Evolutionary conservation across 1,140 invertebrate species (phyloP), one percentile per base, ranked within the genome.

Genomic region (Tribolium castaneum): DNA sequence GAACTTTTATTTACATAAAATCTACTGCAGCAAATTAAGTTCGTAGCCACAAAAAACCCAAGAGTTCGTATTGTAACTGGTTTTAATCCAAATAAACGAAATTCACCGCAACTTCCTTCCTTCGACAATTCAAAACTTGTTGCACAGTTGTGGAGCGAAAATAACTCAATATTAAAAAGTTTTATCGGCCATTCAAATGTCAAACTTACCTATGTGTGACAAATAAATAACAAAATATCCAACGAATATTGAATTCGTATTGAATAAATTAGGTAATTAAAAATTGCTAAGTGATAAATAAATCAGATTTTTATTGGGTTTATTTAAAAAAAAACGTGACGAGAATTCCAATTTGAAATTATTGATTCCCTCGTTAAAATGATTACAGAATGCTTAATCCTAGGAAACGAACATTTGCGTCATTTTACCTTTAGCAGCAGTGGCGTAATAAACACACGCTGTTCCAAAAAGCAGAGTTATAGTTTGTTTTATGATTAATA

Each of bases 51-150:
- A 45, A 45, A 45, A 45, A 45, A 45, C 39, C 2, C 39, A 45
- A 45, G 54, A 19, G 52, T 22, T 56, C 9, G 12, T 9, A 51
- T 51, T 51, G 13, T 30, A 30, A 19, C 16, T 9, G 14, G 2
- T 25, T 35, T 66, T 66, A 35, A 34, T 35, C 34, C 25, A 66
- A 66, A 66, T 66, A 66, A 66, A 66, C 30, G 30, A 66, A 66
- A 66, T 66, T 66, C 45, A 66, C 59, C 59, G 13, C 59, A 66
- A 66, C 59, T 66, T 66, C 59, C 59, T 66, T 66, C 59, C 59
- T 66, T 39, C 13, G 30, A 66, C 59, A 30, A 34, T 35, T 22
- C 19, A 12, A 30, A 66, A 66, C 59, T 66, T 66, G 59, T 66
- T 66, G 59, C 59, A 66, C 59, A 66, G 30, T 66, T 66, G 2